Conservation (phyloP, 2,797 vertebrate genomes). For the Notamacropus eugenii region DNA sequence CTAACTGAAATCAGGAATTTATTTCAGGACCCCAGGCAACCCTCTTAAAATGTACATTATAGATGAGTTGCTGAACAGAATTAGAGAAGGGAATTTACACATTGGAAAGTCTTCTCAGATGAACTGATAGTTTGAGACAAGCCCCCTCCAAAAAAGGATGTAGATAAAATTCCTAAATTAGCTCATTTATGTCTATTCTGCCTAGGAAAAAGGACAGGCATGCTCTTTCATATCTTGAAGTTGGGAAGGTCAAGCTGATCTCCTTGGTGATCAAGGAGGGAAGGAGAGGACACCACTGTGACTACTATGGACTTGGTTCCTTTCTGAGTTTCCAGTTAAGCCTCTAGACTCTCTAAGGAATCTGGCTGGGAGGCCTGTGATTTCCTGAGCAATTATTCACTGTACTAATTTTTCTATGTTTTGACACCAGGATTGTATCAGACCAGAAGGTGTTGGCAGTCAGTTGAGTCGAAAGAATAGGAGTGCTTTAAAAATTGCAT, state of each 20-base stretch:
- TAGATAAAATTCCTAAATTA: neutral
- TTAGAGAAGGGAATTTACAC: neutral
- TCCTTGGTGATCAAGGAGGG: neutral
- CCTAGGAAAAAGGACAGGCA: neutral
- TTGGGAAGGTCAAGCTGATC: neutral
- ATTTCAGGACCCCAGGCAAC: neutral
- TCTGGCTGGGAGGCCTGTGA: neutral
- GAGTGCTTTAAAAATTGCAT: neutral
- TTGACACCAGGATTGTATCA: neutral
- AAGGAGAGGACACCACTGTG: neutral
- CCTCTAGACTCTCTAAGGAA: neutral
- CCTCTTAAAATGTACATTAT: neutral
- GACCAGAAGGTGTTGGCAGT: neutral
- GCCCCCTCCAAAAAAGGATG: neutral
- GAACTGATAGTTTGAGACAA: neutral
- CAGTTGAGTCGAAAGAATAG: neutral
- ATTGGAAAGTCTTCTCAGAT: neutral
- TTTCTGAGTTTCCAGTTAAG: neutral
- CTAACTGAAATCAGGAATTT: neutral
- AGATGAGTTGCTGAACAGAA: neutral
- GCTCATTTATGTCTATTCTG: neutral
- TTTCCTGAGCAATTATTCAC: constrained; percentile 12
- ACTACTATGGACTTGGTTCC: neutral
- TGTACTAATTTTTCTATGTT: constrained; percentile 2
- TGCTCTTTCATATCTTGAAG: neutral